Base-by-base conservation (phyloP, 2,888 invertebrate genomes). In the Lasioglossum morio region DNA sequence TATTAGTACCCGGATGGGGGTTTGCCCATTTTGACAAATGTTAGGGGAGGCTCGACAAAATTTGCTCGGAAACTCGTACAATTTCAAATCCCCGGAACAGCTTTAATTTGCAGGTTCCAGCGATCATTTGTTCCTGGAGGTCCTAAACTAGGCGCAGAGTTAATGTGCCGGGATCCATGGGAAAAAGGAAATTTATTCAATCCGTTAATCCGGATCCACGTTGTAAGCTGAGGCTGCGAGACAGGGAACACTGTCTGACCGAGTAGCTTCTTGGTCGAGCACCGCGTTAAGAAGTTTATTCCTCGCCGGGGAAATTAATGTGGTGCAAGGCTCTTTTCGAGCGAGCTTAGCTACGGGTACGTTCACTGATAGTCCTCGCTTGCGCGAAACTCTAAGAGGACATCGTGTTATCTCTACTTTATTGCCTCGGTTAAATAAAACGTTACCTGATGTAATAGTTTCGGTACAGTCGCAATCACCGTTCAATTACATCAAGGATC, bases 281-380 rank as follows among this genome's bases (percentile, higher is more conserved):
- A 75, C 66, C 66, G 48, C 63, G 85, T 85, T 89, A 89, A 83
- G 76, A 73, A 79, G 81, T 87, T 89, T 80, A 89, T 87, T 85
- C 66, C 75, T 76, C 78, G 79, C 73, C 37, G 75, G 48, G 66
- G 75, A 83, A 83, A 89, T 84, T 87, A 87, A 87, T 80, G 87
- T 77, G 74, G 74, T 72, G 70, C 69, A 81, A 79, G 72, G 43
- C 74, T 77, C 43, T 77, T 70, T 77, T 40, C 37, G 37, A 40
- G 69, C 23, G 23, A 37, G 69, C 69, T 69, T 69, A 69, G 12
- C 69, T 4, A 37, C 23, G n/a, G 37, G 4, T 69, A n/a, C 69
- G 34, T 69, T 37, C 69, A n/a, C 23, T 69, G 69, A 40, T 69
- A 23, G 37, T n/a, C 10, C 23, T 10, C n/a, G 43, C 43, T 43